A percentile compares a stretch with the other conserved stretches of the same genome.
Evolutionary conservation across 2,888 invertebrate genomes (phyloP).

Genomic region (Cyclophora albipunctata): DNA sequence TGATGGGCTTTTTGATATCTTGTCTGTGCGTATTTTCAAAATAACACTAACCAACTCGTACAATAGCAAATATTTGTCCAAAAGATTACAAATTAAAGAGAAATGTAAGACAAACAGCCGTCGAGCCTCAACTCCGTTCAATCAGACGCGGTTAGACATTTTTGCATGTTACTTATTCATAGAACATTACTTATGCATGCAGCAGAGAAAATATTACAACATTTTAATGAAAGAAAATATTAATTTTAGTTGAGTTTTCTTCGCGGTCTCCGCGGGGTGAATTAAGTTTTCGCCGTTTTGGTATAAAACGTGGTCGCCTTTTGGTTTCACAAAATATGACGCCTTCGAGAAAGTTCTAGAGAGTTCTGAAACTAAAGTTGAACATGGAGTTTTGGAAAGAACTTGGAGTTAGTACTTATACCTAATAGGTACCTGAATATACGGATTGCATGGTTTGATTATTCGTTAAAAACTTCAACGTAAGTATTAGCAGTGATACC

Average conservation of each 20-base stretch:
- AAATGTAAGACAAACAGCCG: slow-evolving; percentile 19
- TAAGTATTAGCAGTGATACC: no score
- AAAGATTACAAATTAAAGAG: slow-evolving; percentile 21
- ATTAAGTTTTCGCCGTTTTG: slow-evolving; percentile 44
- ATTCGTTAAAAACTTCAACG: no score
- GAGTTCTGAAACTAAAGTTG: slow-evolving; percentile 25
- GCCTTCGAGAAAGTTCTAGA: slow-evolving; percentile 7
- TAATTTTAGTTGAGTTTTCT: slow-evolving; percentile 74
- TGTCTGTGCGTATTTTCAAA: no score
- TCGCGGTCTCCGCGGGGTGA: slow-evolving; percentile 54
- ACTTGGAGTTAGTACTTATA: no score
- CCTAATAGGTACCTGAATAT: no score
- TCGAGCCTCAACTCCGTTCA: slow-evolving; percentile 27
- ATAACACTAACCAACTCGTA: no score
- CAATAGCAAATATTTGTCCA: slow-evolving; percentile 17
- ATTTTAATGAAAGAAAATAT: slow-evolving; percentile 77
- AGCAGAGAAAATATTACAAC: slow-evolving; percentile 76
- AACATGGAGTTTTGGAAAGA: background rate
- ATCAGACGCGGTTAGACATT: slow-evolving; percentile 43
- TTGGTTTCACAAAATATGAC: slow-evolving; percentile 3
- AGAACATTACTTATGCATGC: slow-evolving; percentile 75
- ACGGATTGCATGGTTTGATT: no score
- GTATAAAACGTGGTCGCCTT: slow-evolving; percentile 14
- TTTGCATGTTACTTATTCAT: slow-evolving; percentile 72
- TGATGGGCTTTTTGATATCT: no score